Base-by-base conservation (phyloP, 2,888 invertebrate species). In the Linnaemya vulpina region DNA sequence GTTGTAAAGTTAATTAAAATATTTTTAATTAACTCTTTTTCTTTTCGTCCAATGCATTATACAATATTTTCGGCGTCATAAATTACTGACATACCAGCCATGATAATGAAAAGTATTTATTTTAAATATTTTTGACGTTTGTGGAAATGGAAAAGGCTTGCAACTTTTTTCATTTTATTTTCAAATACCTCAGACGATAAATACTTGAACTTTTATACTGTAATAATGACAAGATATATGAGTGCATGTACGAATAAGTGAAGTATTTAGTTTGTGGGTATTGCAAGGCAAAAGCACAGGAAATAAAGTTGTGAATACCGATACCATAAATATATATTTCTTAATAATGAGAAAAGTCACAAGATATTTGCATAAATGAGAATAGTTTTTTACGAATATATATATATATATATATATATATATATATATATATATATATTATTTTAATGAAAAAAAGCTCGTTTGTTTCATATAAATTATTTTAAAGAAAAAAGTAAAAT, bases 61-160 rank as follows among this genome's bases (percentile, higher is more conserved):
- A 13, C 58, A 43, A 73, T 73, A 60, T 60, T 62, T 71, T 73
- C 13, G 58, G 49, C 35, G 49, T 62, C 49, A 40, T 46, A 35
- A 73, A 60, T 15, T 60, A 73, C 46, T 73, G 60, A 73, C 46
- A 15, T 46, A 46, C 46, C 49, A 49, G 49, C 38, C 60, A 22
- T 49, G 60, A n/a, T 60, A 62, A 73, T 49, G 46, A 20, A 11
- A 60, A 60, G 35, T 49, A 73, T 46, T 73, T 73, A 35, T 20
- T n/a, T 35, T 4, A 73, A 49, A 73, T 22, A 60, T 46, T 73
- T 49, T 73, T 60, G 30, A 60, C 46, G 30, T 73, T 35, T 20
- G n/a, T 38, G 17, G 7, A n/a, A 30, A 10, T 17, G 35, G 8
- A 38, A 70, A 55, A 70, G 7, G 49, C 7, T 49, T 49, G 17